Percentiles rank a stretch among this genome's conserved stretches.
Evolutionary conservation across 2,113 vertebrate genomes (phyloP).

Genomic region (Corynorhinus townsendii): DNA sequence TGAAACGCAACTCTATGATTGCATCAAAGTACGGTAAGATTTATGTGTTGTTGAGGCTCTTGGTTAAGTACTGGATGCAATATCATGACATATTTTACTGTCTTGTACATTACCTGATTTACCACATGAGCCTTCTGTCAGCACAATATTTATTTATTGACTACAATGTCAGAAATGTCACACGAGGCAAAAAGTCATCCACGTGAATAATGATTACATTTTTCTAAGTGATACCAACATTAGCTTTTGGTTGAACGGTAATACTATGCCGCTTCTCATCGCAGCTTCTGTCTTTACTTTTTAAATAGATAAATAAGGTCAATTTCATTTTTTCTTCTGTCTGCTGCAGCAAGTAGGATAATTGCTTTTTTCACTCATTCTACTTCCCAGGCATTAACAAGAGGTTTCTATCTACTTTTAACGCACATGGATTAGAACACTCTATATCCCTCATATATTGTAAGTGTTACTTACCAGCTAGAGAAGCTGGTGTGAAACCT

Average conservation of each 20-base stretch:
- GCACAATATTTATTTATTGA: conserved; percentile 77
- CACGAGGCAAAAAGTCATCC: conserved; percentile 63
- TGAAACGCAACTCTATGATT: conserved; percentile 63
- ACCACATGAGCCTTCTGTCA: conserved; percentile 59
- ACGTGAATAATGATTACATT: conserved; percentile 66
- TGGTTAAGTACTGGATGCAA: conserved; percentile 50
- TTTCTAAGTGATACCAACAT: conserved; percentile 64
- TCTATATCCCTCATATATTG: not conserved
- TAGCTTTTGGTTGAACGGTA: conserved; percentile 24
- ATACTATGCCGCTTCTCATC: conserved; percentile 64
- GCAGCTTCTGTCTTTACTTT: conserved; percentile 68
- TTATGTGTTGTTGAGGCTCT: conserved; percentile 60
- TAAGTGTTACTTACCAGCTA: not conserved
- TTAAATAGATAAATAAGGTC: conserved; percentile 18
- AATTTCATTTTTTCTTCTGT: not conserved
- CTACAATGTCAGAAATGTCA: conserved; percentile 73
- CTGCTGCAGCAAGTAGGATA: not conserved
- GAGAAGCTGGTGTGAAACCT: not conserved
- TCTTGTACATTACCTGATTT: conserved; percentile 54
- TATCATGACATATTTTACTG: conserved; percentile 67
- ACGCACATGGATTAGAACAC: not conserved
- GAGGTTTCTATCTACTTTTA: not conserved
- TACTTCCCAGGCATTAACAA: not conserved
- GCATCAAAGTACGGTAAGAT: conserved; percentile 62
- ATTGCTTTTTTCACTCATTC: conserved; percentile 20